A percentile compares a stretch with the other conserved stretches of the same genome.
phyloP scores from a whole-genome alignment of 2,113 vertebrate species.

The Meriones unguiculatus region DNA sequence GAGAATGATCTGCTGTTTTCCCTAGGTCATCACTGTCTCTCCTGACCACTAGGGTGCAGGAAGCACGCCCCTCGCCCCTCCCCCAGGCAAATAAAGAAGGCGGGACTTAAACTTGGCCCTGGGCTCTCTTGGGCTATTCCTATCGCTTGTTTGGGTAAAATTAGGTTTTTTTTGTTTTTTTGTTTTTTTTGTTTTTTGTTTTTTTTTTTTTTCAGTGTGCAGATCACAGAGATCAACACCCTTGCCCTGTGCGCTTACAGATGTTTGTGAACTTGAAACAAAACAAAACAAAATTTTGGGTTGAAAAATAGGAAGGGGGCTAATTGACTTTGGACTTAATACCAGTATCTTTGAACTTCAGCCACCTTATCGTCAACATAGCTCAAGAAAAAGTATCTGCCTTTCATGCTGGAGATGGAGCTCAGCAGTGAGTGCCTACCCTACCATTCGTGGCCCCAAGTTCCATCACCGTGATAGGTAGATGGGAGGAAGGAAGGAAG shows the following conservation, averaged over 20 bases:
- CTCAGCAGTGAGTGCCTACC: neutral
- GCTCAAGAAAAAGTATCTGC: neutral
- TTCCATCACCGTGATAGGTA: neutral
- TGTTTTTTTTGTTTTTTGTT: no score
- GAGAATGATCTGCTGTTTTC: neutral
- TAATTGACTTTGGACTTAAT: conserved; percentile 20
- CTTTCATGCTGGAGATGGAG: no score
- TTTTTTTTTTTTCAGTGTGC: neutral
- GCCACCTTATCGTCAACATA: conserved; percentile 33
- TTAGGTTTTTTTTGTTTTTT: neutral
- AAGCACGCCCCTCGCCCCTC: neutral
- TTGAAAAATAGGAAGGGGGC: neutral
- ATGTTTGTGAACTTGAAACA: neutral
- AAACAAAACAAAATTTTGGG: neutral
- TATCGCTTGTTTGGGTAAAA: neutral
- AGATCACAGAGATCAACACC: neutral
- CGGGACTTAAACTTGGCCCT: neutral
- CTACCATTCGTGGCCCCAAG: neutral
- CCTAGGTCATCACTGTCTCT: neutral
- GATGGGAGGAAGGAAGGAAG: no score
- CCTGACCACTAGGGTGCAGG: neutral
- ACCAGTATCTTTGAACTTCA: neutral
- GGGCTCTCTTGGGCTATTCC: neutral
- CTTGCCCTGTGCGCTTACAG: neutral
- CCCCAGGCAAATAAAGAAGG: neutral